Percentiles rank a stretch among this genome's conserved stretches.
Evolutionary conservation across 2,113 vertebrate genomes (phyloP).

Genomic region (Scopus umbretta): DNA sequence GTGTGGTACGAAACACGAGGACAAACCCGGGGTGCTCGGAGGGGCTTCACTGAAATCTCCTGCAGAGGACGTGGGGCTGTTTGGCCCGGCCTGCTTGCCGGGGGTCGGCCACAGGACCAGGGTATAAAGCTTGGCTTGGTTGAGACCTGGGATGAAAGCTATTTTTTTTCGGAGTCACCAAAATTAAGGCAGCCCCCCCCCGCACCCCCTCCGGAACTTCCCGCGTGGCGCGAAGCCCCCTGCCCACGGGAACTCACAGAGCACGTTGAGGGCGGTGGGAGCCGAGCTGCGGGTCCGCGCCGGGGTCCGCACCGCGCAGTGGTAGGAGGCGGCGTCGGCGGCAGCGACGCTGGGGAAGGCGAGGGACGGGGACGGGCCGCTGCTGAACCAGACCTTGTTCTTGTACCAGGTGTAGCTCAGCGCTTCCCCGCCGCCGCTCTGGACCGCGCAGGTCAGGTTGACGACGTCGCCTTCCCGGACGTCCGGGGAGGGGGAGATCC

Average conservation of each 20-base stretch:
- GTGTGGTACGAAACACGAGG: not conserved
- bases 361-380: not conserved
- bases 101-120: not conserved
- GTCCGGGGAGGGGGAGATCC: slow-evolving; percentile 24
- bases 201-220: too few relatives aligned
- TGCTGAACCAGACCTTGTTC: slow-evolving; percentile 24
- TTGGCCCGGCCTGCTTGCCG: not conserved
- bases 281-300: slow-evolving; percentile 16
- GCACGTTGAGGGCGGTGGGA: slow-evolving; percentile 52
- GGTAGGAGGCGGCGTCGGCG: slow-evolving; percentile 46
- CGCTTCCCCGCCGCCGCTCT: not conserved
- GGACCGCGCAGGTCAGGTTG: slow-evolving; percentile 64
- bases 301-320: not conserved
- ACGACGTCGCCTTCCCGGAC: slow-evolving; percentile 51
- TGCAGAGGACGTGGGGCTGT: fast-evolving
- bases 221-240: not conserved
- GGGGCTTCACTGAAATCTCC: not conserved
- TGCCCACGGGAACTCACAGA: slow-evolving; percentile 55
- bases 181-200: not conserved
- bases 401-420: slow-evolving; percentile 68
- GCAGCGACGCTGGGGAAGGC: not conserved
- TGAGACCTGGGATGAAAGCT: too few relatives aligned
- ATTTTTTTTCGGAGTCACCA: too few relatives aligned
- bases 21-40: not conserved
- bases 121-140: not conserved